phyloP scores from a whole-genome alignment of 2,888 invertebrate species.

The Ceriagrion tenellum region DNA sequence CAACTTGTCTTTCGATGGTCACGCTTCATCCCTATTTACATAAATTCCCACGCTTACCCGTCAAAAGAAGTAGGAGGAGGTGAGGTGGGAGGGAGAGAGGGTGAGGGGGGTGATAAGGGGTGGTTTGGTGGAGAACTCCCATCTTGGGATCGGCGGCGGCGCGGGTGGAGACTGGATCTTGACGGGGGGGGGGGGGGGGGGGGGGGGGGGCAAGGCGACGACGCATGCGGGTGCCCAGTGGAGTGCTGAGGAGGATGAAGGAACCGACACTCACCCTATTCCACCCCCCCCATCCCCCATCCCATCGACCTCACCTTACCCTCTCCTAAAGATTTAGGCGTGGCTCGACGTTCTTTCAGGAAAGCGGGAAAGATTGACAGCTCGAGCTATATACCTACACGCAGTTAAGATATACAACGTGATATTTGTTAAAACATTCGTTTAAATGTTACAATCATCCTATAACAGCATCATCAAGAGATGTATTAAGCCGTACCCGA shows the following conservation, averaged over 20 bases:
- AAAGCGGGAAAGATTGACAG: background rate
- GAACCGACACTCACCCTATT: background rate
- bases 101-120: background rate
- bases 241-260: background rate
- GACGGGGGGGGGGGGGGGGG: background rate
- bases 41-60: background rate
- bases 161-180: background rate
- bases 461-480: too few species aligned
- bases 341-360: too few species aligned
- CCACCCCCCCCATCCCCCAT: background rate
- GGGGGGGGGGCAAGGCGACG: background rate
- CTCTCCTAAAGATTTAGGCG: background rate
- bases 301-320: too few species aligned
- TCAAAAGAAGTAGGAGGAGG: too few species aligned
- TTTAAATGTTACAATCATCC: too few species aligned
- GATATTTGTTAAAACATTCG: too few species aligned
- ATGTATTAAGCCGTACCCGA: too few species aligned
- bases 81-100: too few species aligned
- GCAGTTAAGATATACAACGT: too few species aligned
- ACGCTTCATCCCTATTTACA: background rate
- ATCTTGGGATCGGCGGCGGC: too few species aligned
- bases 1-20: too few species aligned
- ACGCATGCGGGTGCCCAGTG: background rate
- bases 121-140: background rate
- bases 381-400: background rate